Percentiles rank a stretch among this genome's conserved stretches.
Conservation (phyloP, 2,888 invertebrate species). For the Cryptocephalus moraei region DNA sequence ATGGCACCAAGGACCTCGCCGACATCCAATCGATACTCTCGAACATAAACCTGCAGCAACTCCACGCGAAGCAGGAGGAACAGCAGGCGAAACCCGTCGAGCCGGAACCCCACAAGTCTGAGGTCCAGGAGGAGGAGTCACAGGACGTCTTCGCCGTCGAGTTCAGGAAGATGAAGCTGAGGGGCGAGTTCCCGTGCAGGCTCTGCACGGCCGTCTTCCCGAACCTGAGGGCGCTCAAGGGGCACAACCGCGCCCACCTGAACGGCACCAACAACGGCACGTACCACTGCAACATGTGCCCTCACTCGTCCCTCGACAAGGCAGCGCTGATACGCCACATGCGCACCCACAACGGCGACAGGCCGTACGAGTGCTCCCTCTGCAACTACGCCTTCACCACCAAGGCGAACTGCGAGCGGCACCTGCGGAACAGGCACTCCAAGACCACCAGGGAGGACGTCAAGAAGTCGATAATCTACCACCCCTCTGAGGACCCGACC, state of each 20-base stretch:
- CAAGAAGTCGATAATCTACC: conserved; percentile 77
- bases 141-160: conserved; percentile 78
- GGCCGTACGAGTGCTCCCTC: conserved; percentile 89
- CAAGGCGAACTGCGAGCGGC: conserved; percentile 93
- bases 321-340: conserved; percentile 85
- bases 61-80: conserved; percentile 37
- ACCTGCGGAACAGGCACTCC: conserved; percentile 82
- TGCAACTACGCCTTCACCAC: conserved; percentile 96
- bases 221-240: conserved; percentile 80
- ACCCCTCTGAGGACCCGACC: conserved; percentile 75
- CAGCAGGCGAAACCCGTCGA: conserved; percentile 1
- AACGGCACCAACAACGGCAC: conserved; percentile 65
- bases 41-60: conserved; percentile 61
- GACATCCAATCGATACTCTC: conserved; percentile 78
- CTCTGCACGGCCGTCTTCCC: conserved; percentile 82
- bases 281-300: conserved; percentile 89
- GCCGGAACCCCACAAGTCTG: conserved; percentile 8
- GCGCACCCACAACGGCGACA: conserved; percentile 89
- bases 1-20: conserved; percentile 65
- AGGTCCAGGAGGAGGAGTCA: conserved; percentile 53
- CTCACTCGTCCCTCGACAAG: conserved; percentile 81
- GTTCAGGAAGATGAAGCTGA: conserved; percentile 79
- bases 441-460: conserved; percentile 81
- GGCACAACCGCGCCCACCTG: conserved; percentile 80
- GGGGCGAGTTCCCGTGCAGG: conserved; percentile 84